Evolutionary conservation across 2,113 vertebrate genomes (phyloP).

Genomic region (Marmota flaviventris): DNA sequence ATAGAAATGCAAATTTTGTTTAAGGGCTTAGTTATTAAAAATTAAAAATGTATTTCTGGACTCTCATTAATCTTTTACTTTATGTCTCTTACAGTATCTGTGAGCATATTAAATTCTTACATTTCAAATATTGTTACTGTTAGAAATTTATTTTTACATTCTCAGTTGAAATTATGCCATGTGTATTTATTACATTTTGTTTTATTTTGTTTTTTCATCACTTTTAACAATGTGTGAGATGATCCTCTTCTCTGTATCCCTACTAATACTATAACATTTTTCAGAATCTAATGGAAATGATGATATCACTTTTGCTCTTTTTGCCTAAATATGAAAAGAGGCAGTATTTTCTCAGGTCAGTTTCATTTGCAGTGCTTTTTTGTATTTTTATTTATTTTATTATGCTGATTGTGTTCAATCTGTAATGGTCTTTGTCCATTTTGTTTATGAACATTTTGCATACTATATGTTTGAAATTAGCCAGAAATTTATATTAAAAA

Average conservation of each 20-base stretch:
- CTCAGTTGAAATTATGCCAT: neutral
- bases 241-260: neutral
- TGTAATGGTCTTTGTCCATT: neutral
- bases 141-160: neutral
- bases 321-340: neutral
- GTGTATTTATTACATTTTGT: neutral
- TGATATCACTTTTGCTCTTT: neutral
- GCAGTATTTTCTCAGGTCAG: neutral
- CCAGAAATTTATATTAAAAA: conserved; percentile 29
- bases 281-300: neutral
- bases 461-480: neutral
- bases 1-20: neutral
- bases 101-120: neutral
- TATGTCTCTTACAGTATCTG: neutral
- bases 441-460: conserved; percentile 42
- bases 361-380: neutral
- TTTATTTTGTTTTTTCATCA: neutral
- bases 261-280: neutral
- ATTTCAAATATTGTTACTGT: neutral
- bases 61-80: neutral
- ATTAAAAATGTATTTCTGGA: neutral
- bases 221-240: neutral
- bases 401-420: neutral
- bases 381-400: neutral
- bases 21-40: conserved; percentile 40